These are phyloP conservation scores for Aurelia sp. DNA, from an alignment of 30 jellyfish, hydroid and myxozoan species.

Conservation along the genomic window DNA sequence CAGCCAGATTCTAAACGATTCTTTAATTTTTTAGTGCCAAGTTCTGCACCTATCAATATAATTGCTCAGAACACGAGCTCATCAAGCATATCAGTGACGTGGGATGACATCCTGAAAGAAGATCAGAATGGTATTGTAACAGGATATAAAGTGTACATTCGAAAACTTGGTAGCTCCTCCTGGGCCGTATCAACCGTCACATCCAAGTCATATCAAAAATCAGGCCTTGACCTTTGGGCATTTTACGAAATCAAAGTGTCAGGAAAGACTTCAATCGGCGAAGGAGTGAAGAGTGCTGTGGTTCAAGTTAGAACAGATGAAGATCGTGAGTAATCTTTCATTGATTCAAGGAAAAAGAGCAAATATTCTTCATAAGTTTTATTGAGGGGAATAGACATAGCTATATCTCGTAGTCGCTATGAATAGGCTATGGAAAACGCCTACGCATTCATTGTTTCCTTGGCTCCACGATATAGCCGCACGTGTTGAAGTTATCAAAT, in stretches of 20 bases:
- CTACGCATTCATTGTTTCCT: too few species aligned
- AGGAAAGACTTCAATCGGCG: slow-evolving; percentile 64
- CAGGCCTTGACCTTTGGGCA: slow-evolving; percentile 60
- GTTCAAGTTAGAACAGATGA: slow-evolving; percentile 58
- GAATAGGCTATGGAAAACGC: too few species aligned
- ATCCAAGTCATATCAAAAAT: slow-evolving; percentile 7
- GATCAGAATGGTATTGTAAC: slow-evolving; percentile 56
- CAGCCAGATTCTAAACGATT: too few species aligned
- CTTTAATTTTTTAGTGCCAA: slow-evolving; percentile 15
- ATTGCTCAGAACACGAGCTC: slow-evolving; percentile 21
- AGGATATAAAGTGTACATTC: slow-evolving; percentile 36
- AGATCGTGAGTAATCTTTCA: slow-evolving; percentile 43
- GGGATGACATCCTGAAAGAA: slow-evolving; percentile 53
- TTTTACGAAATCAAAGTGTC: slow-evolving; percentile 42
- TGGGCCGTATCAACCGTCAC: too few species aligned
- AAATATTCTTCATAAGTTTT: too few species aligned
- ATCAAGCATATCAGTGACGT: slow-evolving; percentile 12
- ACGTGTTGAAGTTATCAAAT: too few species aligned
- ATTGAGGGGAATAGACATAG: too few species aligned
- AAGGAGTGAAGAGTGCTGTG: slow-evolving; percentile 27
- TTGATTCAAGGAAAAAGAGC: neutral
- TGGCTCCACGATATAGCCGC: too few species aligned
- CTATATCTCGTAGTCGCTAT: too few species aligned
- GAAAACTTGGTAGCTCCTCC: too few species aligned
- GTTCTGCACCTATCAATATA: slow-evolving; percentile 47